Evolutionary conservation across 1,140 invertebrate genomes (phyloP), one percentile per base, ranked within the genome.

Genomic region (Amphibalanus amphitrite): DNA sequence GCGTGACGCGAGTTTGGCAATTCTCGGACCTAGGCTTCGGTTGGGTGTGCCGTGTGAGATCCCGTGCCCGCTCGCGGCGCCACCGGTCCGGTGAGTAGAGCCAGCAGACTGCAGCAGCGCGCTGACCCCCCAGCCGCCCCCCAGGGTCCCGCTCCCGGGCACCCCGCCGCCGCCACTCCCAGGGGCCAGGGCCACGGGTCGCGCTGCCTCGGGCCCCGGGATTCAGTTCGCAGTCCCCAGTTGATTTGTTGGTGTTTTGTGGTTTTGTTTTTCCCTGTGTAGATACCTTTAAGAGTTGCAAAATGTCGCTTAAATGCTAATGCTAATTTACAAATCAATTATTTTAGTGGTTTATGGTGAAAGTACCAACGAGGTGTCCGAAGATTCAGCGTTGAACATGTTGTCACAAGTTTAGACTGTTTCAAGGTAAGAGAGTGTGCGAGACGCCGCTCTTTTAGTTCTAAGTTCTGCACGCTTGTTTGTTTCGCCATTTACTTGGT

Each of bases 1-100:
- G 47, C 47, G 47, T 59, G 47, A 59, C 47, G 47, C 47, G 47
- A 59, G 47, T 59, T 59, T 59, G 47, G 47, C 47, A 59, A 59
- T 59, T 59, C 47, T 59, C 47, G 47, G 47, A 59, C 47, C 47
- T 59, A 59, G 47, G 47, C 47, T 59, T 23, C 47, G 47, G 20
- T 59, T 59, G 47, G 47, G 47, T 59, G 47, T 59, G 47, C 47
- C 47, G 47, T 59, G 6, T 59, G 47, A 59, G 47, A 59, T 8
- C 1, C 6, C 6, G 47, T 20, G 6, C 10, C 10, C 10, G 47
- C 20, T 8, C 10, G 47, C 10, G 47, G 47, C 47, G 47, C 47
- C 13, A 3, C 47, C 47, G 6, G 47, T 20, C 10, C 47, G 47
- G 47, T 59, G 47, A 59, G 47, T 59, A 59, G 47, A 59, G 1